Base-by-base conservation (phyloP, 2,888 invertebrate genomes). In the Pandemis heparana region DNA sequence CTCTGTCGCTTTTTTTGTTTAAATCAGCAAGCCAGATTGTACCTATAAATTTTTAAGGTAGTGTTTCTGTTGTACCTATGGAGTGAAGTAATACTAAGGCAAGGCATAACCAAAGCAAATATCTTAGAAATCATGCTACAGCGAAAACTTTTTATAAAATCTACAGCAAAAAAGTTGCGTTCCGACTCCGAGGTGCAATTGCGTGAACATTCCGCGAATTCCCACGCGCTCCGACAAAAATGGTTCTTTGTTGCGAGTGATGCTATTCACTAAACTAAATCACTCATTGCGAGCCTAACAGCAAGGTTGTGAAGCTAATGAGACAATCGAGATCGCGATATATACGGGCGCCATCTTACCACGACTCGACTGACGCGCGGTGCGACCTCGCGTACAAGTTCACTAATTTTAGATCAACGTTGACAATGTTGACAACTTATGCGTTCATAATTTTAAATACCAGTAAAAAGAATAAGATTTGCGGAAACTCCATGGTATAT, bases 401-500 rank as follows among this genome's bases (percentile, higher is more conserved):
- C 87, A 88, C 86, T 89, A 89, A 89, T 86, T 87, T 89, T 88
- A 89, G 87, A 89, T 85, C 84, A 80, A 80, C 74, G 83, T 85
- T 87, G 87, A 86, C 86, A 88, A 83, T 86, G 82, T 70, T 65
- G 70, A 70, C 70, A 74, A 65, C 65, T 65, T 62, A 63, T 38
- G 65, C 59, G 41, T 8, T 70, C 43, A n/a, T 68, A 53, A 43
- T 74, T 65, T 70, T 53, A 70, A 61, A 70, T 65, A 70, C 65
- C 64, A 59, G 8, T 59, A 23, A 9, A 32, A 43, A 43, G 14
- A 72, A 61, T 53, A 23, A 32, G 23, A 72, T 66, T 67, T 38
- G 62, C 46, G n/a, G 8, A 43, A 18, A 48, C n/a, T 41, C 9
- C 48, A 53, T 2, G 9, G 7, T 53, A 53, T 18, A 18, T 10